Base-by-base conservation (phyloP, 1,140 invertebrate genomes). In the Helicorthomorpha holstii region DNA sequence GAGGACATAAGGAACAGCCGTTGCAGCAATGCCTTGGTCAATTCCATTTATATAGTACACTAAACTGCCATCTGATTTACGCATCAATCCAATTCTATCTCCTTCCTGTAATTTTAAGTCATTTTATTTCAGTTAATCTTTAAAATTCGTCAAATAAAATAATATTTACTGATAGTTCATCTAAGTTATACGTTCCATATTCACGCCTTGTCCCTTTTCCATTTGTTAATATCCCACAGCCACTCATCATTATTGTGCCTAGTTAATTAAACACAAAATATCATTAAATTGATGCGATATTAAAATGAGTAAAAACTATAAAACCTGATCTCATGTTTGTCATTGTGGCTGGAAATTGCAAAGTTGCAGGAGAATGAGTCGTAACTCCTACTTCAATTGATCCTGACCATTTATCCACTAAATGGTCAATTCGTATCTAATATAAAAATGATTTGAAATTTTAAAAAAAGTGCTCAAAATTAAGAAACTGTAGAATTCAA, bases 331-430 rank as follows among this genome's bases (percentile, higher is more conserved):
- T 76, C 81, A 96, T 85, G 66, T 95, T 94, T 1, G 91, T 97
- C 90, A 97, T 94, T 14, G 92, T 97, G 1, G 88, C 87, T 24
- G 91, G 92, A 68, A 94, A 94, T 45, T 92, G 82, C 51, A 97
- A 72, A 0, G 79, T 77, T 2, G 79, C 77, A 22, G 92, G 90
- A 70, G 90, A 89, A 61, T 95, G 91, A 29, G 85, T 89, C 0
- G 90, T 95, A 10, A 95, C 83, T 16, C 92, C 91, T 51, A 95
- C 88, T 72, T 93, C 88, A 60, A 93, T 89, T 58, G 84, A 88
- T 0, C 88, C 88, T 10, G 84, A 88, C 88, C 88, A 93, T 65
- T 92, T 92, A 61, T 86, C 83, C 21, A 93, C 84, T 46, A 96
- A 69, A 57, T 81, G 75, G 62, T 95, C 91, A 53, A 97, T 86